A percentile compares a stretch with the other conserved stretches of the same genome.
Conservation (phyloP, 2,888 invertebrate genomes). For the Mesoligia furuncula region DNA sequence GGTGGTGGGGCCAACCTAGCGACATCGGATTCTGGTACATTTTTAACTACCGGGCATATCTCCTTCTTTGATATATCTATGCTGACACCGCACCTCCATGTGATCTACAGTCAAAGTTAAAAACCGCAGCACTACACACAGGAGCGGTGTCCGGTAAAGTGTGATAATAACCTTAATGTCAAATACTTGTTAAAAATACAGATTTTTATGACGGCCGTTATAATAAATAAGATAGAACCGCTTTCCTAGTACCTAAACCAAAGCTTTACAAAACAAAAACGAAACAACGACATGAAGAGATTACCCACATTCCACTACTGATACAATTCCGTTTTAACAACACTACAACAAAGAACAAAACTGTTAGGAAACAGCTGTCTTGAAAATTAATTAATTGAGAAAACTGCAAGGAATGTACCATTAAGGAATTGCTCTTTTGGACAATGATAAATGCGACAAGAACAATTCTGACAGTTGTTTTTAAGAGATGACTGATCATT, state of each 20-base stretch:
- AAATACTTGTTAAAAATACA: no score
- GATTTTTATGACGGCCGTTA: not conserved
- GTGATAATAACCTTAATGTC: not conserved
- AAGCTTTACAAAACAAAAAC: not conserved
- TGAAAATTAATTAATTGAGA: conserved; percentile 53
- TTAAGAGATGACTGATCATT: conserved; percentile 2
- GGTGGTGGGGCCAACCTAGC: no score
- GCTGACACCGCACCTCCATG: not conserved
- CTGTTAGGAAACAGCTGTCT: conserved; percentile 34
- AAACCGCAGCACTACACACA: not conserved
- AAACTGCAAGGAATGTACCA: conserved; percentile 47
- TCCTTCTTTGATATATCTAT: no score
- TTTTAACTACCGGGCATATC: no score
- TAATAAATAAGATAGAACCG: not conserved
- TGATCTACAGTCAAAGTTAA: not conserved
- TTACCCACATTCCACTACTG: conserved; percentile 37
- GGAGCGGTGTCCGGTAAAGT: not conserved
- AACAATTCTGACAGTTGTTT: conserved; percentile 25
- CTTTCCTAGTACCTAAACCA: not conserved
- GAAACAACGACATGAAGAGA: conserved; percentile 6
- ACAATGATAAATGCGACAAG: conserved; percentile 51
- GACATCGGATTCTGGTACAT: no score
- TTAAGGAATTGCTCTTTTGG: conserved; percentile 53
- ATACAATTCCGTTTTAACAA: conserved; percentile 18
- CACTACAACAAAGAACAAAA: conserved; percentile 34